Percentiles rank a stretch among this genome's conserved stretches.
phyloP scores from a whole-genome alignment of 2,888 invertebrate species.

The Oscheius myriophilus region DNA sequence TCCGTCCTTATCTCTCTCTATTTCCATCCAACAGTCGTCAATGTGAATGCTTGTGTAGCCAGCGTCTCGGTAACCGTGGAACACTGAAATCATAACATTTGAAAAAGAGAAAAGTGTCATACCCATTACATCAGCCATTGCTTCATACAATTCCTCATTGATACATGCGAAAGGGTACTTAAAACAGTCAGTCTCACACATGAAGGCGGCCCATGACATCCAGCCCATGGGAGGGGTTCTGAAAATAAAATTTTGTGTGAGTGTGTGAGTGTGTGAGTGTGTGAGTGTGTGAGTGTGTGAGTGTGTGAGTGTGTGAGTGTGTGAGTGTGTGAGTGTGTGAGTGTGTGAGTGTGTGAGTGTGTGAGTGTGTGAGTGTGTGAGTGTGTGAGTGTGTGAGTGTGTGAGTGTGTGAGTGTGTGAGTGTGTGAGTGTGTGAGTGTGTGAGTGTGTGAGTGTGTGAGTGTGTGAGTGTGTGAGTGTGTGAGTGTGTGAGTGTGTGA shows the following conservation, averaged over 20 bases:
- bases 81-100: slow-evolving; percentile 24
- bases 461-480: too few relatives aligned
- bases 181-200: slow-evolving; percentile 62
- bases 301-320: too few relatives aligned
- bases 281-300: too few relatives aligned
- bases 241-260: background rate
- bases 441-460: too few relatives aligned
- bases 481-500: too few relatives aligned
- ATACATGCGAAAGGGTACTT: slow-evolving; percentile 63
- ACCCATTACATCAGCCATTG: slow-evolving; percentile 56
- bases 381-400: too few relatives aligned
- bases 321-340: too few relatives aligned
- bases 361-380: too few relatives aligned
- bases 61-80: slow-evolving; percentile 49
- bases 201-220: slow-evolving; percentile 64
- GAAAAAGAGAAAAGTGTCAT: background rate
- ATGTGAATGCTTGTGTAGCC: slow-evolving; percentile 67
- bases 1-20: slow-evolving; percentile 42
- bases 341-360: too few relatives aligned
- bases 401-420: too few relatives aligned
- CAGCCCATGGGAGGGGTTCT: slow-evolving; percentile 25
- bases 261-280: too few relatives aligned
- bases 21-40: slow-evolving; percentile 70
- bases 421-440: too few relatives aligned
- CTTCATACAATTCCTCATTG: slow-evolving; percentile 65